A percentile compares a stretch with the other conserved stretches of the same genome.
phyloP scores from a whole-genome alignment of 1,140 invertebrate genomes.

The Zaprionus camerounensis region DNA sequence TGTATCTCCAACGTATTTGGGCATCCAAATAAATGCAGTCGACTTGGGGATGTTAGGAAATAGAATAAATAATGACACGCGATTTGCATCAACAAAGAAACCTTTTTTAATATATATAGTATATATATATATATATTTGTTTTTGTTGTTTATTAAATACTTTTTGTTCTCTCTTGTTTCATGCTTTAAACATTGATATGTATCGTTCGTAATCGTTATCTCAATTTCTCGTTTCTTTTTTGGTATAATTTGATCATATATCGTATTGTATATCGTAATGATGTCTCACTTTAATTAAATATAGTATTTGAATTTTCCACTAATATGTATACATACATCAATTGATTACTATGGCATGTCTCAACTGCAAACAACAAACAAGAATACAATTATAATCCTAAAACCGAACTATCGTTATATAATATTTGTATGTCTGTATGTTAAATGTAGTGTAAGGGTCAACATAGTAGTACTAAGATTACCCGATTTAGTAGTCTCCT shows the following conservation, averaged over 20 bases:
- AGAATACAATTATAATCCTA: constrained; percentile 30
- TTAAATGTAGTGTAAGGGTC: not conserved
- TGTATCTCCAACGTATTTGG: constrained; percentile 7
- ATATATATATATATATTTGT: constrained; percentile 65
- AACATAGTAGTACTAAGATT: constrained; percentile 11
- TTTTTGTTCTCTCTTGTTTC: constrained; percentile 50
- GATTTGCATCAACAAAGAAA: constrained; percentile 72
- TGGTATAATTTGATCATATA: constrained; percentile 62
- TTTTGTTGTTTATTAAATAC: constrained; percentile 78
- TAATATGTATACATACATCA: constrained; percentile 63
- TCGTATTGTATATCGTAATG: constrained; percentile 67
- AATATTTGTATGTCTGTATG: not conserved
- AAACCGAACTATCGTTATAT: constrained; percentile 17
- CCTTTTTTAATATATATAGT: constrained; percentile 72
- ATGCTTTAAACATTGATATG: constrained; percentile 83
- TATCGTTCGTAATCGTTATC: constrained; percentile 42
- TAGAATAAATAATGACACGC: constrained; percentile 61
- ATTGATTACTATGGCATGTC: constrained; percentile 43
- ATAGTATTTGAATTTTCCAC: constrained; percentile 59
- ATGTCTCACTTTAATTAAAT: constrained; percentile 27
- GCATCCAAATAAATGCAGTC: constrained; percentile 30
- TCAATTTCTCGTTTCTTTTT: constrained; percentile 26
- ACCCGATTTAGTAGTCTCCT: constrained; percentile 15
- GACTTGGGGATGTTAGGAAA: constrained; percentile 17
- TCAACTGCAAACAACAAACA: constrained; percentile 57